Percentiles rank a stretch among this genome's conserved stretches.
Conservation (phyloP, 2,113 vertebrate species). For the Vidua macroura region DNA sequence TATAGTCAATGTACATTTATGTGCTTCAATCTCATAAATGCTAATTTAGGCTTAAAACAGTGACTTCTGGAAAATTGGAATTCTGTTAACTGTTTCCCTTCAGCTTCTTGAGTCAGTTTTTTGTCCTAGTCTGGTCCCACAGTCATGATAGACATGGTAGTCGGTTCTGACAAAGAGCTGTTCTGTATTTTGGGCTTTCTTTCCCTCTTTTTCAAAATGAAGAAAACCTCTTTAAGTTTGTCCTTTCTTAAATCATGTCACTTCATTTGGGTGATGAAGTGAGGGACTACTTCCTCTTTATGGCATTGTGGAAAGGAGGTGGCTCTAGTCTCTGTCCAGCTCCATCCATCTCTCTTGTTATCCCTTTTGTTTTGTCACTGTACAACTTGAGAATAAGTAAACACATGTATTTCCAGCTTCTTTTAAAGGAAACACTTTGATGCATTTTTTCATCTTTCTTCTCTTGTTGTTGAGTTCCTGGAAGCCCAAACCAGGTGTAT, state of each 20-base stretch:
- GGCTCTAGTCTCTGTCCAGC: not conserved
- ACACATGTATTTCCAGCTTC: not conserved
- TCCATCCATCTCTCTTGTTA: not conserved
- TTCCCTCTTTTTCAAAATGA: not conserved
- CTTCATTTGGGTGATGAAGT: not conserved
- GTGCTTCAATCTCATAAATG: not conserved
- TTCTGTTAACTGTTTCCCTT: not conserved
- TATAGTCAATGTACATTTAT: not conserved
- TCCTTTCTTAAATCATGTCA: not conserved
- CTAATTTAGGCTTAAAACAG: not conserved
- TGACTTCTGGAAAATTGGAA: not conserved
- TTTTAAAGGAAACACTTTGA: not conserved
- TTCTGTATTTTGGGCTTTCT: not conserved
- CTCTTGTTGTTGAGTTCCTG: not conserved
- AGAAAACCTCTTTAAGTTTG: not conserved
- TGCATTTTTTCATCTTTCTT: not conserved
- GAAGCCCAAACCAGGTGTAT: not conserved
- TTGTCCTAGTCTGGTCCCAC: not conserved
- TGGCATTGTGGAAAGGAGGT: not conserved
- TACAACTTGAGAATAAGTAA: not conserved
- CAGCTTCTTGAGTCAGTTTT: not conserved
- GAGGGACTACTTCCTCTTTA: not conserved
- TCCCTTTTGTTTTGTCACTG: not conserved
- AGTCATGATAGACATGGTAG: not conserved
- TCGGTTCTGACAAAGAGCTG: not conserved